These are phyloP conservation scores for Trochalopteron elliotii DNA, from an alignment of 2,113 vertebrate species.

Conservation along the genomic window DNA sequence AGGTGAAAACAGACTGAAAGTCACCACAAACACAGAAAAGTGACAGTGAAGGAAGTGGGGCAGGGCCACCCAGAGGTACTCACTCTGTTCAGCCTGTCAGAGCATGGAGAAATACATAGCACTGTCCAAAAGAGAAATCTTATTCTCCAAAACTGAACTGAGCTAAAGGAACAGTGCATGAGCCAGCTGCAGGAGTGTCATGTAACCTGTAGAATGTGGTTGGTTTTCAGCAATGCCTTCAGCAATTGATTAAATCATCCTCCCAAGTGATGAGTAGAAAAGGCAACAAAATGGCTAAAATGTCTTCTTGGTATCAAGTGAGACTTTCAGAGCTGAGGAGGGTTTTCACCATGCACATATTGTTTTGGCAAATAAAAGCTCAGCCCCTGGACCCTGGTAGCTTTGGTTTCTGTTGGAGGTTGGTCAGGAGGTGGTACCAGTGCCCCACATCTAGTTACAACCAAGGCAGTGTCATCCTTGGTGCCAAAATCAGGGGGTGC, in stretches of 20 bases:
- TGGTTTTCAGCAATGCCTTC: background rate
- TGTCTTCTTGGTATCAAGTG: background rate
- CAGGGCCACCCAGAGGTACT: background rate
- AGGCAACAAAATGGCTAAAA: background rate
- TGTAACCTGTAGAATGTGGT: background rate
- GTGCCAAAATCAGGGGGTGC: background rate
- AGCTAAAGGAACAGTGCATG: background rate
- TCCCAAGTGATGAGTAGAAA: background rate
- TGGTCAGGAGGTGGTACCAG: background rate
- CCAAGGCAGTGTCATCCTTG: background rate
- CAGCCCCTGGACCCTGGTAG: background rate
- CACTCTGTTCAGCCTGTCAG: background rate
- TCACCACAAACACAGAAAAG: background rate
- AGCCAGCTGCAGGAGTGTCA: background rate
- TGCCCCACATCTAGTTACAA: background rate
- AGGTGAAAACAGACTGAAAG: background rate
- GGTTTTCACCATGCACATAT: background rate
- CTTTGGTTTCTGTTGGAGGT: background rate
- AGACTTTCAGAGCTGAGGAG: background rate
- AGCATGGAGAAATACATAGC: background rate
- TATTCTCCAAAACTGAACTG: background rate
- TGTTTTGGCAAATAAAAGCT: background rate
- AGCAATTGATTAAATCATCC: background rate
- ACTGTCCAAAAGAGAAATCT: background rate
- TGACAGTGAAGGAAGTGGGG: background rate